Percentiles rank a stretch among this genome's conserved stretches.
These are phyloP conservation scores for Etheostoma perlongum DNA, from an alignment of 2,797 vertebrate species.

Conservation along the genomic window DNA sequence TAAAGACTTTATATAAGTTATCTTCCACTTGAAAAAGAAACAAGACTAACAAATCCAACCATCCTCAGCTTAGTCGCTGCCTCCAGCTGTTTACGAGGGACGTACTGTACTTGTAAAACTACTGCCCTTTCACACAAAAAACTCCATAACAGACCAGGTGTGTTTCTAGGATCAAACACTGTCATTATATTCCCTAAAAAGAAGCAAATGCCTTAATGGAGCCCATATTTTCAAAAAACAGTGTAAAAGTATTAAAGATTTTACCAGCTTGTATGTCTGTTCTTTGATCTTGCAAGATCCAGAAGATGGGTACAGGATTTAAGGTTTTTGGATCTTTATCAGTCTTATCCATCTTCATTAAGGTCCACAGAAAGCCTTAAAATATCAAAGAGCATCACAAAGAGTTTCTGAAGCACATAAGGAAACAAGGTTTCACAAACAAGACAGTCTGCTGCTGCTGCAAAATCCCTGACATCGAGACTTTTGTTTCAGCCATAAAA, in stretches of 20 bases:
- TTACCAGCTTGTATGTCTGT: not conserved
- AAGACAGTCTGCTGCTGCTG: conserved; percentile 4
- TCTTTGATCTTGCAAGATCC: not conserved
- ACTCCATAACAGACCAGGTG: conserved; percentile 61
- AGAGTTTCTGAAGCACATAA: not conserved
- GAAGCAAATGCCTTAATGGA: conserved; percentile 28
- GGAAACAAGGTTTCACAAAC: conserved; percentile 20
- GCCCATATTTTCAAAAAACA: conserved; percentile 9
- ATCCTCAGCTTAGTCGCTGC: conserved; percentile 11
- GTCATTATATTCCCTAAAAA: conserved; percentile 60
- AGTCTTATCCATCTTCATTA: conserved; percentile 14
- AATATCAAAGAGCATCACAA: not conserved
- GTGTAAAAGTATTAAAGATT: conserved; percentile 5
- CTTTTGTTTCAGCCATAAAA: conserved; percentile 4
- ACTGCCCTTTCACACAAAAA: conserved; percentile 20
- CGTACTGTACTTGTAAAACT: conserved; percentile 38
- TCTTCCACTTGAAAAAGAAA: conserved; percentile 32
- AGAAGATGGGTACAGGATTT: rapidly evolving
- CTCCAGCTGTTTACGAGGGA: conserved; percentile 28
- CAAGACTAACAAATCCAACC: conserved; percentile 1
- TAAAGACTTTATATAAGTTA: conserved; percentile 24
- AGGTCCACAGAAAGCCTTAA: not conserved
- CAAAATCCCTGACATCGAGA: conserved; percentile 3
- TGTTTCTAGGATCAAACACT: conserved; percentile 48
- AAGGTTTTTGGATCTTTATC: not conserved